Evolutionary conservation across 2,888 invertebrate genomes (phyloP).

Genomic region (Kuschelorhynchus macadamiae): DNA sequence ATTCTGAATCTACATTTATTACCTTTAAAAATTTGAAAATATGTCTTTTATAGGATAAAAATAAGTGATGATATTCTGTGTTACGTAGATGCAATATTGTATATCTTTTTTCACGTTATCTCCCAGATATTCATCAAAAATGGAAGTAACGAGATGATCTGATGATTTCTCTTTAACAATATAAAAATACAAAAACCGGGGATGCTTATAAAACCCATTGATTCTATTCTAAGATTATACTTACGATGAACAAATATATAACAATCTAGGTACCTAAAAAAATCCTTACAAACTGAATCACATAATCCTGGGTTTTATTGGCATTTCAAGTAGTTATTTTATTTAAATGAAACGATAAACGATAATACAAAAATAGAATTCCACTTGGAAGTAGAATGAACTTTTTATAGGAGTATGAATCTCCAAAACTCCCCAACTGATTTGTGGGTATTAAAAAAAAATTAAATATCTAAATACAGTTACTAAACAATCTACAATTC

Average conservation of each 20-base stretch:
- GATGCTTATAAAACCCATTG: conserved; percentile 5
- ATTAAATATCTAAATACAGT: conserved; percentile 29
- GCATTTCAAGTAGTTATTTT: background rate
- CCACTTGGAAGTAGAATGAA: conserved; percentile 7
- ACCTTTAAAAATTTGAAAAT: background rate
- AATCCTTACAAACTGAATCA: background rate
- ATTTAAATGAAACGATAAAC: conserved; percentile 15
- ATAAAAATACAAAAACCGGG: conserved; percentile 33
- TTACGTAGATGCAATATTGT: conserved; percentile 25
- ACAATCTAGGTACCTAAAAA: too few relatives aligned
- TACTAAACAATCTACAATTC: conserved; percentile 72
- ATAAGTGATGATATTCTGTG: background rate
- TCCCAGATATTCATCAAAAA: background rate
- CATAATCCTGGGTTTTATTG: conserved; percentile 3
- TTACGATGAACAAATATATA: too few relatives aligned
- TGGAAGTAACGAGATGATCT: conserved; percentile 3
- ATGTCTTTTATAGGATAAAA: conserved; percentile 6
- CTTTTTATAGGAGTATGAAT: conserved; percentile 8
- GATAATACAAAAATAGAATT: conserved; percentile 30
- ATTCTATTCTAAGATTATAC: background rate
- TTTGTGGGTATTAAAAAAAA: conserved; percentile 30
- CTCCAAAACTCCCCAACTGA: conserved; percentile 18
- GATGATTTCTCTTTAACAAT: conserved; percentile 10
- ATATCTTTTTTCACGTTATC: conserved; percentile 1
- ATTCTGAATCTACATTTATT: conserved; percentile 23